Conservation (phyloP, 2,797 vertebrate species). For the Danio aesculapii region DNA sequence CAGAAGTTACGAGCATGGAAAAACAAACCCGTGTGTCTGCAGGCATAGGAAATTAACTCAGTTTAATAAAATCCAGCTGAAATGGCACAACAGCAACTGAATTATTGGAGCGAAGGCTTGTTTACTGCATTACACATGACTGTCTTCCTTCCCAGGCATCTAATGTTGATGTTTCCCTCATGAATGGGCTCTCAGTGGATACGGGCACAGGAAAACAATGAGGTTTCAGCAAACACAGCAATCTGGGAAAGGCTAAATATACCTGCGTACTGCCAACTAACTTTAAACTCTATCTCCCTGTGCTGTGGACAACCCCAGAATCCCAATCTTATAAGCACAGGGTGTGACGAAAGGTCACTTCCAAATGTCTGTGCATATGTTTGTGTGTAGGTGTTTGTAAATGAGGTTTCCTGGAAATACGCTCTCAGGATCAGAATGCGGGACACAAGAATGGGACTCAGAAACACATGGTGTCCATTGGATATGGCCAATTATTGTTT, state of each 20-base stretch:
- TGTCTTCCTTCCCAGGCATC: slow-evolving; percentile 1
- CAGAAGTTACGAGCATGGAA: slow-evolving; percentile 68
- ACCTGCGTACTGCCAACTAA: neutral
- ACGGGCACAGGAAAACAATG: slow-evolving; percentile 43
- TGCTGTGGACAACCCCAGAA: neutral
- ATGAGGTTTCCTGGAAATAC: slow-evolving; percentile 35
- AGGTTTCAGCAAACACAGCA: slow-evolving; percentile 29
- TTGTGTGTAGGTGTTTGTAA: slow-evolving; percentile 8
- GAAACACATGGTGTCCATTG: slow-evolving; percentile 35
- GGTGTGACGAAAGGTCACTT: neutral
- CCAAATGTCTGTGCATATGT: slow-evolving; percentile 10
- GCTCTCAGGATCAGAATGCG: slow-evolving; percentile 25
- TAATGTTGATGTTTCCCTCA: neutral
- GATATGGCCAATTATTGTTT: slow-evolving; percentile 39
- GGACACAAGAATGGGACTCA: slow-evolving; percentile 14
- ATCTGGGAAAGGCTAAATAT: slow-evolving; percentile 43
- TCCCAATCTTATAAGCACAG: neutral
- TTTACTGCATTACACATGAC: slow-evolving; percentile 68
- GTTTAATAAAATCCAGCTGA: slow-evolving; percentile 64
- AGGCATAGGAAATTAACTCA: slow-evolving; percentile 66
- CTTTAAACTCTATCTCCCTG: slow-evolving; percentile 6
- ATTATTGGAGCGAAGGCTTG: slow-evolving; percentile 37
- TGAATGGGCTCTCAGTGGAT: slow-evolving; percentile 18
- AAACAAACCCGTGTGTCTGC: slow-evolving; percentile 67
- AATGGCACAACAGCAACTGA: slow-evolving; percentile 55